phyloP scores from a whole-genome alignment of 1,140 invertebrate genomes.

The Listronotus bonariensis region DNA sequence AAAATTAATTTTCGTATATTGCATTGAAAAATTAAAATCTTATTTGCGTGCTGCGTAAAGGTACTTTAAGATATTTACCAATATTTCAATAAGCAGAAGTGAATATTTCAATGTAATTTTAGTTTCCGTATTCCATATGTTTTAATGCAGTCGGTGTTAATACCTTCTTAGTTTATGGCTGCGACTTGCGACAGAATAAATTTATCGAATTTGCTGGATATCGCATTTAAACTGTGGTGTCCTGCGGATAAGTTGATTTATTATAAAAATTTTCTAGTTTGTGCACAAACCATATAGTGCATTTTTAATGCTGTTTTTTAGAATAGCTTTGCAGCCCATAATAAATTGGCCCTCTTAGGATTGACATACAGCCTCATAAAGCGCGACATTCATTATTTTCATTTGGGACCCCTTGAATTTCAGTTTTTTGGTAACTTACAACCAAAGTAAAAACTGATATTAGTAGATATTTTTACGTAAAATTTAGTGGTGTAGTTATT shows the following conservation, averaged over 20 bases:
- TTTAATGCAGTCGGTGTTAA: slow-evolving; percentile 27
- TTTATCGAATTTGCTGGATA: slow-evolving; percentile 12
- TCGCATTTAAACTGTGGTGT: slow-evolving; percentile 9
- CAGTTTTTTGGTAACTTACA: no score
- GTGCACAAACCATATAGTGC: no score
- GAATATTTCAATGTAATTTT: slow-evolving; percentile 30
- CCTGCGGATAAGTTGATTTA: slow-evolving; percentile 3
- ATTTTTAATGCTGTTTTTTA: no score
- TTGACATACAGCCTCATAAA: no score
- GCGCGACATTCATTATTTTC: no score
- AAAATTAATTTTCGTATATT: slow-evolving; percentile 20
- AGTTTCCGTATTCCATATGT: slow-evolving; percentile 30
- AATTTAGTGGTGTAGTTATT: no score
- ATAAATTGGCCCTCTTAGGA: no score
- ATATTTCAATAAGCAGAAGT: slow-evolving; percentile 32
- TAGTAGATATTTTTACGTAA: no score
- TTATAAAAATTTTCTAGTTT: background rate
- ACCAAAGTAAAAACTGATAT: no score
- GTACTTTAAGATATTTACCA: slow-evolving; percentile 27
- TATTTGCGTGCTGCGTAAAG: slow-evolving; percentile 18
- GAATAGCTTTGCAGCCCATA: no score
- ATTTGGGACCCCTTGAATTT: no score
- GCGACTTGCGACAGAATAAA: slow-evolving; percentile 5
- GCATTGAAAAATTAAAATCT: slow-evolving; percentile 12
- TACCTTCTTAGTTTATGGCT: slow-evolving; percentile 4